Base-by-base conservation (phyloP, 1,140 invertebrate genomes). In the Babylonia areolata region DNA sequence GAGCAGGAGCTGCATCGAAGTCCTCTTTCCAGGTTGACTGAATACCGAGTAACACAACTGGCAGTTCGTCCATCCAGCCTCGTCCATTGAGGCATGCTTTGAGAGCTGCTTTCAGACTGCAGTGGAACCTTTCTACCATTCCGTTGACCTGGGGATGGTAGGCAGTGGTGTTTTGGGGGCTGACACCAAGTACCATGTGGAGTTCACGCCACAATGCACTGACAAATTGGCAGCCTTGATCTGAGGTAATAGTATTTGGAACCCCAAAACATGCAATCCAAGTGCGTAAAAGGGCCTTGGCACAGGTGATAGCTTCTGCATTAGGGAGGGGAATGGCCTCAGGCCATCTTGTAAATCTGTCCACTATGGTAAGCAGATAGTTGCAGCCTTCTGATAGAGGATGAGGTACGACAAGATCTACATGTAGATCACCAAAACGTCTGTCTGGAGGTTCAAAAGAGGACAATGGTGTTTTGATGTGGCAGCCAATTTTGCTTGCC, bases 321-420 rank as follows among this genome's bases (percentile, higher is more conserved):
- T 95, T 91, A 92, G 93, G 92, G 91, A 95, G 28, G 94, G 81
- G 0, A 95, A 93, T 85, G 92, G 95, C 87, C 54, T 87, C 9
- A 93, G 83, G 85, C 95, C 94, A 2, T 95, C 93, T 33, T 31
- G 86, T 85, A 35, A 87, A 87, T 35, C 58, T 9, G 92, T 90
- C 77, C 12, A 81, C 78, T 3, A 73, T 54, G 0, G 95, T 95
- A 1, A 95, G 88, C 23, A 89, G 46, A 87, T 85, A 95, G 95
- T 23, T 39, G 40, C 64, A 85, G 90, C 23, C 90, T 93, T 20
- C 92, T 39, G 90, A 90, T 9, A 84, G 84, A 37, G 94, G 94
- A 1, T 95, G 79, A 0, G 94, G 95, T 0, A 94, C 94, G 15
- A 96, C 90, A 1, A 96, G 90, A 89, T 96, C 95, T 0, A 95